Evolutionary conservation across 1,140 invertebrate genomes (phyloP).

Genomic region (Saccostrea echinata): DNA sequence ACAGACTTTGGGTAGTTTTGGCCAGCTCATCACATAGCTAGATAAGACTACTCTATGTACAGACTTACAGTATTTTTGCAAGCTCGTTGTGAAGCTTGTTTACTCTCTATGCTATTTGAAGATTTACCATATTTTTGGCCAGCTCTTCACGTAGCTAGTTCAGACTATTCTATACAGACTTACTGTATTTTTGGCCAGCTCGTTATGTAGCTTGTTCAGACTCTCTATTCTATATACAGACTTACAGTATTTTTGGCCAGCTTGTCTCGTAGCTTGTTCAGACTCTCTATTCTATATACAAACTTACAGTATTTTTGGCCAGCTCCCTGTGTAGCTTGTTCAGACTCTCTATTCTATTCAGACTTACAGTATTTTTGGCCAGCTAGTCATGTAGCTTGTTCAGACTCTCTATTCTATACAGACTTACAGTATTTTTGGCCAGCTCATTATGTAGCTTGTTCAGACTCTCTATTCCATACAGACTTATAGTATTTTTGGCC

Average conservation of each 20-base stretch:
- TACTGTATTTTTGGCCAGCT: neutral
- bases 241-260: too few species aligned
- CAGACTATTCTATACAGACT: too few species aligned
- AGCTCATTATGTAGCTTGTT: neutral
- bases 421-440: neutral
- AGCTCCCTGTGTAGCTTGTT: too few species aligned
- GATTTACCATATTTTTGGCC: neutral
- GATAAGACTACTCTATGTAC: too few species aligned
- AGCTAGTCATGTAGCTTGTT: neutral
- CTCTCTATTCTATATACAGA: too few species aligned
- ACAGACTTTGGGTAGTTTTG: neutral
- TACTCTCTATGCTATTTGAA: neutral
- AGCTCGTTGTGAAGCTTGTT: neutral
- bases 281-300: too few species aligned
- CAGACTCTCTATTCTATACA: conserved; percentile 76
- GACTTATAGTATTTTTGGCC: neutral
- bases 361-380: too few species aligned
- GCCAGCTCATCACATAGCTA: too few species aligned
- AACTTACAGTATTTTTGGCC: neutral
- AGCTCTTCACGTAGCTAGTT: neutral
- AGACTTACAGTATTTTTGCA: too few species aligned
- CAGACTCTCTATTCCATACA: neutral
- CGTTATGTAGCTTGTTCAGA: conserved; percentile 57
- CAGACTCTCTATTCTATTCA: too few species aligned
- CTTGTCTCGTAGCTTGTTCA: neutral